A percentile compares a stretch with the other conserved stretches of the same genome.
Evolutionary conservation across 2,888 invertebrate genomes (phyloP).

Genomic region (Amblyteles armatorius): DNA sequence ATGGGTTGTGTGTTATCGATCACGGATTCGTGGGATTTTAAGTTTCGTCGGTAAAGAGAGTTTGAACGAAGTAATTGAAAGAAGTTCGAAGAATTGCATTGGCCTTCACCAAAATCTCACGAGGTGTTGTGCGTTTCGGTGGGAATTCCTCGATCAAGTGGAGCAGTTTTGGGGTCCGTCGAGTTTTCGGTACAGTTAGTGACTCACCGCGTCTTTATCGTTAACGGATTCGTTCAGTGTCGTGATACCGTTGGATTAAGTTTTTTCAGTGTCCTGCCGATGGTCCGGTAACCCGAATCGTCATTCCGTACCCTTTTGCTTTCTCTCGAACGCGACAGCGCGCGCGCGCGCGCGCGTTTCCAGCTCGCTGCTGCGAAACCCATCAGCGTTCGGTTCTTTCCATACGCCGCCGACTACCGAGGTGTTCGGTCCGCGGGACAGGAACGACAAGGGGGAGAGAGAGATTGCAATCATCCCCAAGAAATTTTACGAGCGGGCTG

Average conservation of each 20-base stretch:
- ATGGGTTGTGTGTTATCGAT: background rate
- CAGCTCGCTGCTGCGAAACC: background rate
- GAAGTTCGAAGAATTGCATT: background rate
- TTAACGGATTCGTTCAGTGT: background rate
- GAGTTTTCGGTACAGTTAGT: background rate
- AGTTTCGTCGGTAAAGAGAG: background rate
- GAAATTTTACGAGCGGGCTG: slow-evolving; percentile 69
- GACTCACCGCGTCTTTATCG: background rate
- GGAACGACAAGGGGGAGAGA: slow-evolving; percentile 16
- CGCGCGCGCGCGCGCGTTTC: background rate
- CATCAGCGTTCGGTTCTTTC: slow-evolving; percentile 29
- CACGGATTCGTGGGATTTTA: background rate
- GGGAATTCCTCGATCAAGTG: background rate
- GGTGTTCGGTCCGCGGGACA: slow-evolving; percentile 41
- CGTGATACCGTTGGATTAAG: slow-evolving; percentile 1
- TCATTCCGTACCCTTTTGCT: background rate
- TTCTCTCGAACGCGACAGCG: background rate
- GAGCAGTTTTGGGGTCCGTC: too few relatives aligned
- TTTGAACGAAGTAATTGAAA: background rate
- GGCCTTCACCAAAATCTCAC: background rate
- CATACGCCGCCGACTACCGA: slow-evolving; percentile 28
- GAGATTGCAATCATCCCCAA: slow-evolving; percentile 70
- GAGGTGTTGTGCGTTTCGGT: background rate
- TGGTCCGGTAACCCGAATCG: slow-evolving; percentile 24
- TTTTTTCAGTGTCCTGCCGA: slow-evolving; percentile 16